Percentiles rank a stretch among this genome's conserved stretches.
Conservation (phyloP, 1,140 invertebrate genomes). For the Drosophila ohnishii region DNA sequence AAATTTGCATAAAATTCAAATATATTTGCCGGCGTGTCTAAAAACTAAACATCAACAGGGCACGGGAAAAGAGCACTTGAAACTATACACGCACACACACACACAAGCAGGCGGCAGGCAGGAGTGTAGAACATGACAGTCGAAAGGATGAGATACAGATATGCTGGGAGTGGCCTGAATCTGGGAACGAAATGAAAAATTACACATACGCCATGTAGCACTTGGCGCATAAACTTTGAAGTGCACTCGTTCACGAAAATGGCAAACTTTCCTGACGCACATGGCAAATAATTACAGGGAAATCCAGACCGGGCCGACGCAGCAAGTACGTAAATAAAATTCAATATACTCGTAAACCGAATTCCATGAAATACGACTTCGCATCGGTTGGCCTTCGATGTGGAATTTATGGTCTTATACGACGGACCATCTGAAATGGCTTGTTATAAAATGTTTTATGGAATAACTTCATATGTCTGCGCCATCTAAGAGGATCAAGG, state of each 20-base stretch:
- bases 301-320: neutral
- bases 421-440: slow-evolving; percentile 2
- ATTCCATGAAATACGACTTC: slow-evolving; percentile 17
- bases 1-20: slow-evolving; percentile 77
- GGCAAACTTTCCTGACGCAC: slow-evolving; percentile 46
- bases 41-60: slow-evolving; percentile 70
- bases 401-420: slow-evolving; percentile 8
- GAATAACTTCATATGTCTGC: slow-evolving; percentile 6
- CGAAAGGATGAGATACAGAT: slow-evolving; percentile 20
- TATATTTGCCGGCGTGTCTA: slow-evolving; percentile 61
- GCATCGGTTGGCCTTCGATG: slow-evolving; percentile 17
- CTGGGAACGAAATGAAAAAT: slow-evolving; percentile 61
- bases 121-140: slow-evolving; percentile 67
- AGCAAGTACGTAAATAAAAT: slow-evolving; percentile 24
- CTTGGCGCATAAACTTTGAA: slow-evolving; percentile 62
- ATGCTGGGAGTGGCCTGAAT: slow-evolving; percentile 29
- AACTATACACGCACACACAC: slow-evolving; percentile 34
- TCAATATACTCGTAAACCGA: slow-evolving; percentile 28
- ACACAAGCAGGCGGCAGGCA: slow-evolving; percentile 1
- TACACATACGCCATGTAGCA: slow-evolving; percentile 65
- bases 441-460: slow-evolving; percentile 20
- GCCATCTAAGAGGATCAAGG: slow-evolving; percentile 19
- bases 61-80: slow-evolving; percentile 47
- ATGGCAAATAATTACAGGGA: slow-evolving; percentile 59
- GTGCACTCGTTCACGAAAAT: slow-evolving; percentile 64